A percentile compares a stretch with the other conserved stretches of the same genome.
phyloP scores from a whole-genome alignment of 2,888 invertebrate genomes.

The Drosophila meridionalis region DNA sequence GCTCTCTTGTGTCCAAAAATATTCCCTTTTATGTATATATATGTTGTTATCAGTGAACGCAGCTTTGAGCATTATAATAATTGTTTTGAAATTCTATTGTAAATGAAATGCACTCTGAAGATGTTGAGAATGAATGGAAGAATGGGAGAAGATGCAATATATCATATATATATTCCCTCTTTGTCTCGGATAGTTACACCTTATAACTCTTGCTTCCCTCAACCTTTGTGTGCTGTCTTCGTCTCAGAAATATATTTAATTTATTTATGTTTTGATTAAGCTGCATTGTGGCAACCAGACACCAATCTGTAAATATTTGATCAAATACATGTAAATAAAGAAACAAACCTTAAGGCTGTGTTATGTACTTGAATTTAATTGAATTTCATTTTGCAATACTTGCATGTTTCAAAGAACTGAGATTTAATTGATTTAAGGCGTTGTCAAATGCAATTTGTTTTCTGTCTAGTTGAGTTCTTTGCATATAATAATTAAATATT shows the following conservation, averaged over 20 bases:
- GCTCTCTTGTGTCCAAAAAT: constrained; percentile 37
- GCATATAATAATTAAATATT: neutral
- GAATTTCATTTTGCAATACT: neutral
- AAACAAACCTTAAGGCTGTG: neutral
- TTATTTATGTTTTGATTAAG: too few species aligned
- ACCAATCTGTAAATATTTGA: too few species aligned
- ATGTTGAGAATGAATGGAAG: neutral
- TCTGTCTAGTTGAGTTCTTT: neutral
- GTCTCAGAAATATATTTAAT: too few species aligned
- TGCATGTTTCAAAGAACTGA: constrained; percentile 6
- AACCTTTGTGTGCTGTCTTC: too few species aligned
- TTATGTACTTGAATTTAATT: neutral
- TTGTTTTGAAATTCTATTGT: neutral
- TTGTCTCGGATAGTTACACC: too few species aligned
- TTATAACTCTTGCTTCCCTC: too few species aligned
- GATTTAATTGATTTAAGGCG: neutral
- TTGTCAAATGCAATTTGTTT: neutral
- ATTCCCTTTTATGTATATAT: constrained; percentile 51
- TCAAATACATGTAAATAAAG: too few species aligned
- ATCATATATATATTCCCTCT: too few species aligned
- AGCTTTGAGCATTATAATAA: neutral
- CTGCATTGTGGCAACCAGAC: too few species aligned
- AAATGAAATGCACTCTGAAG: neutral
- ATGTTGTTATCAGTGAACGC: neutral
- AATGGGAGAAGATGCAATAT: too few species aligned